These are phyloP conservation scores for Anastrepha obliqua DNA, from an alignment of 1,140 invertebrate genomes.

Conservation along the genomic window DNA sequence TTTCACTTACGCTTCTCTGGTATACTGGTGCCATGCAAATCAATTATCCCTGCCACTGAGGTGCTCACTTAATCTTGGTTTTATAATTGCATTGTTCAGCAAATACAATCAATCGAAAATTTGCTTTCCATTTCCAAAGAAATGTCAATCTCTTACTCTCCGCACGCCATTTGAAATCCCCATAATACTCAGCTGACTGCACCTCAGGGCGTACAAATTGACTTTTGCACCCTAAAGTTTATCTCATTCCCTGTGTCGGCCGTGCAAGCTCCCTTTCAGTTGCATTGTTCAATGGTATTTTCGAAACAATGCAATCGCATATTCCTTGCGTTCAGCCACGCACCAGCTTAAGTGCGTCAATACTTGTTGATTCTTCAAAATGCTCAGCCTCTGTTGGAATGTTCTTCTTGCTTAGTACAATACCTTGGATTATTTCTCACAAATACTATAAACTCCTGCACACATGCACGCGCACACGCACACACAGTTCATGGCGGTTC, in stretches of 20 bases:
- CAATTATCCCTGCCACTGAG: conserved; percentile 22
- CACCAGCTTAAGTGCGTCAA: neutral
- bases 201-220: conserved; percentile 8
- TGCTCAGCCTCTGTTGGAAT: neutral
- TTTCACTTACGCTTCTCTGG: neutral
- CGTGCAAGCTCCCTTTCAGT: neutral
- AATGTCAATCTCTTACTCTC: neutral
- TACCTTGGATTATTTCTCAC: neutral
- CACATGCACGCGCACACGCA: no score
- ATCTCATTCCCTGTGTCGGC: neutral
- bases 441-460: neutral
- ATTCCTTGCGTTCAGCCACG: neutral
- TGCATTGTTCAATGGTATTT: conserved; percentile 38
- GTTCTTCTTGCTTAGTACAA: neutral
- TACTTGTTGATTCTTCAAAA: neutral
- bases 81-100: conserved; percentile 48
- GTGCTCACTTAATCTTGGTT: conserved; percentile 25
- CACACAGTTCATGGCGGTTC: neutral
- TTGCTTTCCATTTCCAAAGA: neutral
- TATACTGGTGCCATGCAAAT: neutral
- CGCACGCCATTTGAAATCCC: neutral
- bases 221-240: conserved; percentile 28
- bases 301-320: conserved; percentile 33
- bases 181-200: neutral
- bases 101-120: conserved; percentile 12